A percentile compares a stretch with the other conserved stretches of the same genome.
These are phyloP conservation scores for Coenonympha glycerion DNA, from an alignment of 2,888 invertebrate genomes.

Conservation along the genomic window DNA sequence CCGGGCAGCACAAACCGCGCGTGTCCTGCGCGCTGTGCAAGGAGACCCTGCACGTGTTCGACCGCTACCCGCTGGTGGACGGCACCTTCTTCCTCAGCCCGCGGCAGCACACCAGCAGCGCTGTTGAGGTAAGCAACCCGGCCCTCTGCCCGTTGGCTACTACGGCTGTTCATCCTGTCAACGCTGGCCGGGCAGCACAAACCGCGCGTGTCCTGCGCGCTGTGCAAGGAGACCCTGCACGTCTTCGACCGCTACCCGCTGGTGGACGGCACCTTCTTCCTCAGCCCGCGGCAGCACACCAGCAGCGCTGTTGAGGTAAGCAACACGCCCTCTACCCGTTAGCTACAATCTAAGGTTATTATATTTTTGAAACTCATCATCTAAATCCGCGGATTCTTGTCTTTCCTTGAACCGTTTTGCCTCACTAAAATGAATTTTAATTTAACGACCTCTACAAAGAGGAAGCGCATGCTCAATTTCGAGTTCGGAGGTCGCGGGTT, in stretches of 20 bases:
- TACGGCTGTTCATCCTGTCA: background rate
- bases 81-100: constrained; percentile 99
- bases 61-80: constrained; percentile 97
- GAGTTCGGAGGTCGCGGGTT: no score
- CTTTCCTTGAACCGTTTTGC: no score
- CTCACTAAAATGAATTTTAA: no score
- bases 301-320: constrained; percentile 89
- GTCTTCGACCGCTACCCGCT: constrained; percentile 98
- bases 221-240: constrained; percentile 90
- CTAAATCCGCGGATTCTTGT: no score
- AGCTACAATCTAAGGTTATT: no score
- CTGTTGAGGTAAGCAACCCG: constrained; percentile 83
- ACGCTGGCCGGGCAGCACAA: constrained; percentile 94
- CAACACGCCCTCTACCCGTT: background rate
- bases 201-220: constrained; percentile 88
- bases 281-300: constrained; percentile 94
- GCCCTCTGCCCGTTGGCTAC: background rate
- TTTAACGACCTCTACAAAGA: no score
- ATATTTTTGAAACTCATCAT: no score
- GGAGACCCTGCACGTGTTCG: constrained; percentile 93
- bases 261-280: constrained; percentile 98
- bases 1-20: constrained; percentile 90
- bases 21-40: constrained; percentile 93
- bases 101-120: constrained; percentile 89
- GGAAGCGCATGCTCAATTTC: no score